A percentile compares a stretch with the other conserved stretches of the same genome.
Evolutionary conservation across 2,113 vertebrate species (phyloP).

Genomic region (Camarhynchus parvulus): DNA sequence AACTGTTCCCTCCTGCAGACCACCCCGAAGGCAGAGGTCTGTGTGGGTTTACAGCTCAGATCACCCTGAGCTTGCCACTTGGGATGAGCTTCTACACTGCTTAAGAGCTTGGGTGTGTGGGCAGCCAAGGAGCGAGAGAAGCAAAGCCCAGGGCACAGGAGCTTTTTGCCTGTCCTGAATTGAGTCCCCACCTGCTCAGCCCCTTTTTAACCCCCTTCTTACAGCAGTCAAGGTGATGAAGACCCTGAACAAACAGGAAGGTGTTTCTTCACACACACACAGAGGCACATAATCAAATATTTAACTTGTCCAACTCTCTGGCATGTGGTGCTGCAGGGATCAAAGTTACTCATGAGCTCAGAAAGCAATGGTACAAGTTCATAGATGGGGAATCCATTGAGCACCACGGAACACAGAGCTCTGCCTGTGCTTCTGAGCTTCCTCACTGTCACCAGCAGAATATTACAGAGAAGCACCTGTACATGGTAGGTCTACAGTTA

Average conservation of each 20-base stretch:
- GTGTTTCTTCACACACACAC: neutral
- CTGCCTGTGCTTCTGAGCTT: neutral
- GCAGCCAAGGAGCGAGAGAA: neutral
- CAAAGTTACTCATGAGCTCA: neutral
- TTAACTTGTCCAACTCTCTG: neutral
- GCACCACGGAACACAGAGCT: fast-evolving
- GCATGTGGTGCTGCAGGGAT: neutral
- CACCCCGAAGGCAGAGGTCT: slow-evolving; percentile 36
- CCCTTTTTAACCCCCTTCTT: neutral
- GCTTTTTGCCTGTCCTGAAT: neutral
- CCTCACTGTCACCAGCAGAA: neutral
- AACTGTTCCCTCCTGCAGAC: slow-evolving; percentile 44
- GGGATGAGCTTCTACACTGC: neutral
- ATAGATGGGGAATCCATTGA: neutral
- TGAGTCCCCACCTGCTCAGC: neutral
- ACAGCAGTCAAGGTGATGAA: neutral
- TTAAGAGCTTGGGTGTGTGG: fast-evolving
- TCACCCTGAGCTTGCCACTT: neutral
- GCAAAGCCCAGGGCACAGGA: neutral
- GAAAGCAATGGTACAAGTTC: neutral
- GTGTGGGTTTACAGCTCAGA: neutral
- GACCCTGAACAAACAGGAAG: neutral
- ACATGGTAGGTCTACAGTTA: neutral
- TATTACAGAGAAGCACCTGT: neutral
- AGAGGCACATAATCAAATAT: neutral